Base-by-base conservation (phyloP, 35 echinoderm and acorn worm genomes). In the Eucidaris tribuloides region DNA sequence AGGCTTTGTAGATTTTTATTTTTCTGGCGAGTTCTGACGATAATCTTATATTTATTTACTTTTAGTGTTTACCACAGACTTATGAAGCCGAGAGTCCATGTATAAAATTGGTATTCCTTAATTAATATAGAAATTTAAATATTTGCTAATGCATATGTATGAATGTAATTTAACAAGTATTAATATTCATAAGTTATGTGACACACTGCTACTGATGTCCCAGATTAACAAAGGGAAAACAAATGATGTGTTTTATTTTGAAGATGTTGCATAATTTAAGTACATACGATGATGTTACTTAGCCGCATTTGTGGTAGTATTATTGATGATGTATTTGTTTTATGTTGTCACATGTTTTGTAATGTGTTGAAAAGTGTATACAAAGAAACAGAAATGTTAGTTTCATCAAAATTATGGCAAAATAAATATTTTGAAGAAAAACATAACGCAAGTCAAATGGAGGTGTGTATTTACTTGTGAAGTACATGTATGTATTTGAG, bases 371-470 rank as follows among this genome's bases (percentile, higher is more conserved):
- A 7, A 17, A 64, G 2, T 64, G n/a, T 64, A 32, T 32, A n/a
- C 19, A 34, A 7, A 64, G 61, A 32, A 64, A 32, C 30, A 64
- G 22, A 54, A 64, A 64, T 29, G 61, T 32, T 64, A 64, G 61
- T 64, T 59, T 64, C 22, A 64, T 60, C 37, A 19, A 34, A 15
- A 64, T 64, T 32, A 64, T 64, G 37, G 30, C 37, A 64, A 64
- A 64, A 34, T 64, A 6, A 64, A 64, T 64, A 64, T 64, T 64
- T 64, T n/a, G n/a, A n/a, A n/a, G n/a, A n/a, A n/a, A n/a, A n/a
- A n/a, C n/a, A n/a, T n/a, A n/a, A n/a, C n/a, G n/a, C n/a, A n/a
- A n/a, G n/a, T n/a, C n/a, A n/a, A n/a, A n/a, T n/a, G n/a, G n/a
- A n/a, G n/a, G n/a, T n/a, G n/a, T n/a, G n/a, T n/a, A n/a, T n/a